A percentile compares a stretch with the other conserved stretches of the same genome.
phyloP scores from a whole-genome alignment of 2,888 invertebrate species.

The Crocallis elinguaria region DNA sequence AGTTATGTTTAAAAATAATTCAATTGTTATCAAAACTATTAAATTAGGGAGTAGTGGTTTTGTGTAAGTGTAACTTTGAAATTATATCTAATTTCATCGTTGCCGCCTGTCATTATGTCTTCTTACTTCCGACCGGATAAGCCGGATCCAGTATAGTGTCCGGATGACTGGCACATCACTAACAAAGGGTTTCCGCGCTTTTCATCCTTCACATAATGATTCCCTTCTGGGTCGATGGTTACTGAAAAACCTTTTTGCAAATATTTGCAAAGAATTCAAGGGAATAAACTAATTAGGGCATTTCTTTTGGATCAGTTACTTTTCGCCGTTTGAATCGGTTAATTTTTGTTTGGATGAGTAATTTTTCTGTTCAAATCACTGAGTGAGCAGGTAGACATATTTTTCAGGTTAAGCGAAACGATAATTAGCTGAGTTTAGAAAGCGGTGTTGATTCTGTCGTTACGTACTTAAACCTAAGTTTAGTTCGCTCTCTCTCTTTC shows the following conservation, averaged over 20 bases:
- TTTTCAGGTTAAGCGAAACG: not conserved
- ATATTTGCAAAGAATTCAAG: constrained; percentile 5
- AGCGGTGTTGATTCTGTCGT: no score
- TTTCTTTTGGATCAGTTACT: constrained; percentile 8
- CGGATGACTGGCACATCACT: constrained; percentile 5
- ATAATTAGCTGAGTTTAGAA: no score
- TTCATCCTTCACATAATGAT: constrained; percentile 14
- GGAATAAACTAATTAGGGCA: not conserved
- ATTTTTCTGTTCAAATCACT: not conserved
- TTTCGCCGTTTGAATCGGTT: not conserved
- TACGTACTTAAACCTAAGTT: no score
- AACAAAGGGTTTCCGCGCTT: not conserved
- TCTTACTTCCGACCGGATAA: not conserved
- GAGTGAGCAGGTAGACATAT: not conserved
- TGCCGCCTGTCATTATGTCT: not conserved
- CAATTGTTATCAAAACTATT: no score
- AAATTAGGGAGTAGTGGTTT: no score
- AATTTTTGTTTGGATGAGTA: not conserved
- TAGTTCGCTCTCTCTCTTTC: no score
- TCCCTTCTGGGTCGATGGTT: not conserved
- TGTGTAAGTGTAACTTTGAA: no score
- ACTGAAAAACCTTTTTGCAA: not conserved
- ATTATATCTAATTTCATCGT: no score
- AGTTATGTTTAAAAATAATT: no score
- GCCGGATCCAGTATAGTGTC: not conserved